Conservation (phyloP, 2,888 invertebrate species). For the Pachymerium ferrugineum region DNA sequence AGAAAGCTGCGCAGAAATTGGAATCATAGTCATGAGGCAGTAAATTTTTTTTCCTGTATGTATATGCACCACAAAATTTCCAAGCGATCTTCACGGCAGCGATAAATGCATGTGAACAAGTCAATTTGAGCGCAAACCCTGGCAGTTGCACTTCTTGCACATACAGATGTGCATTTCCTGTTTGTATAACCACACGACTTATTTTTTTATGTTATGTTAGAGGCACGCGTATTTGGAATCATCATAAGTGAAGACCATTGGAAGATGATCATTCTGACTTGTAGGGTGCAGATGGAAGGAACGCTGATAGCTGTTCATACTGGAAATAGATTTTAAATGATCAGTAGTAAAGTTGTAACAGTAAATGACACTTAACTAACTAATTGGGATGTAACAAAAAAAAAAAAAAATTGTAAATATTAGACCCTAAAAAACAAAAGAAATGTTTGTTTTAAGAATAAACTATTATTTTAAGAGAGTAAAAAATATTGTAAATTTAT, state of each 20-base stretch:
- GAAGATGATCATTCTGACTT: constrained; percentile 15
- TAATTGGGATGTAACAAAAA: neutral
- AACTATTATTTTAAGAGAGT: too few relatives aligned
- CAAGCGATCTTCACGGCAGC: constrained; percentile 11
- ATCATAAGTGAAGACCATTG: constrained; percentile 10
- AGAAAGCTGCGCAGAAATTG: constrained; percentile 5
- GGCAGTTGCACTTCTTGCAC: neutral
- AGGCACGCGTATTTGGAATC: constrained; percentile 17
- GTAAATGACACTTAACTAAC: neutral
- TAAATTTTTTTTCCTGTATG: neutral
- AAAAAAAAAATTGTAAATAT: neutral
- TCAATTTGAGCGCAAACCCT: constrained; percentile 12
- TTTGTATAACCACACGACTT: too few relatives aligned
- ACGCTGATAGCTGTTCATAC: constrained; percentile 14
- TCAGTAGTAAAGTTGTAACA: neutral
- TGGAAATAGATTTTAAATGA: neutral
- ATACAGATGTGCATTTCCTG: neutral
- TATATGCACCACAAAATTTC: neutral
- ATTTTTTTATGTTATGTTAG: constrained; percentile 1
- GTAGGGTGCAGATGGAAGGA: constrained; percentile 12
- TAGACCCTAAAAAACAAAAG: neutral
- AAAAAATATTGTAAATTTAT: too few relatives aligned
- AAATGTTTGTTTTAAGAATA: neutral
- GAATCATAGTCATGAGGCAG: constrained; percentile 9
- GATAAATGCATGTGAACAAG: constrained; percentile 9